Conservation (phyloP, 2,113 vertebrate genomes). For the Acanthochromis polyacanthus region DNA sequence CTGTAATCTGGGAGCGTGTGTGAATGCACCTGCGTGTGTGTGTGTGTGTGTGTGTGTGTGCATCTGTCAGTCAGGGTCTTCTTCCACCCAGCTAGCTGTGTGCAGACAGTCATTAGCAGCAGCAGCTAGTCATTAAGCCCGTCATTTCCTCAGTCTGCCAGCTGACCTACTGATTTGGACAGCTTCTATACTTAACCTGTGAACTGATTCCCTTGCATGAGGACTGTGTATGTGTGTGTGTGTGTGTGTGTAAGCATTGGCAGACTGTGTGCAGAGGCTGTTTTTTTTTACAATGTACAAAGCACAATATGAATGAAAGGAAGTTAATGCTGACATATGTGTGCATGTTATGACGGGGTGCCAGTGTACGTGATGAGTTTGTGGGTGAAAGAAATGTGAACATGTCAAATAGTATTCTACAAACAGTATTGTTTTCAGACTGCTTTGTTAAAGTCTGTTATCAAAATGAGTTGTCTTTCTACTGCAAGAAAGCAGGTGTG, state of each 20-base stretch:
- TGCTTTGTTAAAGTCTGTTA: neutral
- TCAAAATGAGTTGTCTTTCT: too few species aligned
- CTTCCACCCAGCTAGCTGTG: conserved; percentile 72
- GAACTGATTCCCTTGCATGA: conserved; percentile 59
- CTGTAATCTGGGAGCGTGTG: conserved; percentile 39
- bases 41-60: conserved; percentile 16
- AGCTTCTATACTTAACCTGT: conserved; percentile 77
- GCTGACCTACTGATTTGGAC: conserved; percentile 77
- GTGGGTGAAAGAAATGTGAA: neutral
- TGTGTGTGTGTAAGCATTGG: conserved; percentile 16
- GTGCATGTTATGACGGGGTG: neutral
- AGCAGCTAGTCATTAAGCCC: conserved; percentile 79
- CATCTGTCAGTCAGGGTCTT: conserved; percentile 65
- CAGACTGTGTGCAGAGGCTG: neutral
- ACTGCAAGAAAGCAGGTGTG: too few species aligned
- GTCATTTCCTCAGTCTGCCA: conserved; percentile 73
- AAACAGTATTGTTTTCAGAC: neutral
- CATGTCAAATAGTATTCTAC: neutral
- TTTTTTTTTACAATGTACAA: neutral
- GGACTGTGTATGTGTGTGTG: neutral
- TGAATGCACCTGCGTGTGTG: conserved; percentile 48
- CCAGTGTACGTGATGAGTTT: neutral
- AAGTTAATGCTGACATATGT: neutral
- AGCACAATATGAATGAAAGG: neutral
- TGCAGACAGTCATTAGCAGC: conserved; percentile 78